Conservation (phyloP, 2,888 invertebrate species). For the Agrypnus murinus region DNA sequence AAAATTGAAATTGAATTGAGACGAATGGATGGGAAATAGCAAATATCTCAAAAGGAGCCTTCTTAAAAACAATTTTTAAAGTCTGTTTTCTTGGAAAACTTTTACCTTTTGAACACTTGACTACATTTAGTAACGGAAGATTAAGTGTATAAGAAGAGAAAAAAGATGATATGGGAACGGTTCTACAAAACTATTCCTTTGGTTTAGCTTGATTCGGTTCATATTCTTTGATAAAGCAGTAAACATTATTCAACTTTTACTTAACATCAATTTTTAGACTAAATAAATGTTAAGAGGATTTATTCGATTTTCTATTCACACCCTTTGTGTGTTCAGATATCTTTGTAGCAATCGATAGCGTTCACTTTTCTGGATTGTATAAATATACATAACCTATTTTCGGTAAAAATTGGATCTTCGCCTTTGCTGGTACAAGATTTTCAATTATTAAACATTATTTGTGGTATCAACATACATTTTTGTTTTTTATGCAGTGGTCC, state of each 20-base stretch:
- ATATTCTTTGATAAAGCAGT: no score
- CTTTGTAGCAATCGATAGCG: conserved; percentile 1
- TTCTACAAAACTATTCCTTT: no score
- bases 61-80: conserved; percentile 8
- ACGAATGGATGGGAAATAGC: conserved; percentile 29
- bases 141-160: no score
- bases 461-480: no score
- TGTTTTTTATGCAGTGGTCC: no score
- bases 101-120: not conserved
- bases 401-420: not conserved
- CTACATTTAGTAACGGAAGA: no score
- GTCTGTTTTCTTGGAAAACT: not conserved
- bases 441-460: not conserved
- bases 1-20: conserved; percentile 33
- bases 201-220: no score
- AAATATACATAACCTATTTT: conserved; percentile 1
- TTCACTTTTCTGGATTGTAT: not conserved
- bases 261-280: conserved; percentile 2
- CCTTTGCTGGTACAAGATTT: not conserved
- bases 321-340: not conserved
- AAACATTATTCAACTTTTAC: no score
- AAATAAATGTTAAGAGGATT: not conserved
- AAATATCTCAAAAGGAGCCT: conserved; percentile 14
- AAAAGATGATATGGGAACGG: no score
- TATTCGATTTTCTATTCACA: conserved; percentile 5